Base-by-base conservation (phyloP, 2,113 vertebrate genomes). In the Ardeotis arabs region DNA sequence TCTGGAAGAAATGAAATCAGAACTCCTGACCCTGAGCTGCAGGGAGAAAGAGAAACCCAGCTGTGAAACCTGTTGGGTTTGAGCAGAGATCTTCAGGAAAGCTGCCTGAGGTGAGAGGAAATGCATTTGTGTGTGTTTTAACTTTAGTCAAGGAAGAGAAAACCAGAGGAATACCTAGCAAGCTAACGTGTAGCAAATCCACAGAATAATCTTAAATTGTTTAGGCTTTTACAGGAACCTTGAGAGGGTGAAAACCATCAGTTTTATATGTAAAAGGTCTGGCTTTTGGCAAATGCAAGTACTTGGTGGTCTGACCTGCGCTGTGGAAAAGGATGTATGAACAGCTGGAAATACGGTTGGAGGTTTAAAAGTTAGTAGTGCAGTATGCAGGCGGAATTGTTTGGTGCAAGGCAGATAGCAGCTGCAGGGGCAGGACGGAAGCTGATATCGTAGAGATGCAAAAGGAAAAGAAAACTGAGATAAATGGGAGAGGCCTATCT, bases 401-500 rank as follows among this genome's bases (percentile, higher is more conserved):
- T 49, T 68, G 84, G 80, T 82, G 64, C 14, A 29, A 64, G 74
- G 66, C 84, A 87, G 93, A 95, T 94, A 95, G 69, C 80, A 81
- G 89, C 82, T 56, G 60, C 60, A 87, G 72, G 58, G 87, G 27
- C 47, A 68, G 22, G 68, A 83, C 64, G 35, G 76, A 69, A 55
- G 47, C 64, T 84, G 89, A 17, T 95, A 94, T 20, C 35, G 0
- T 3, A 28, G 64, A 27, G 50, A 4, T 70, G 84, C 77, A 89
- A 75, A 62, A 50, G 69, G 91, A 33, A 20, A 53, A 20, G 77
- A 75, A 79, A 56, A 56, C 68, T 4, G 87, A 87, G 66, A 64
- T 67, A 37, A 29, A 20, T 68, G 89, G 91, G 84, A 96, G 91
- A 87, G 91, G 87, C 77, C 81, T 87, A 45, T 94, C 91, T 94